These are phyloP conservation scores for Rallus limicola DNA, from an alignment of 2,113 vertebrate species.

Conservation along the genomic window DNA sequence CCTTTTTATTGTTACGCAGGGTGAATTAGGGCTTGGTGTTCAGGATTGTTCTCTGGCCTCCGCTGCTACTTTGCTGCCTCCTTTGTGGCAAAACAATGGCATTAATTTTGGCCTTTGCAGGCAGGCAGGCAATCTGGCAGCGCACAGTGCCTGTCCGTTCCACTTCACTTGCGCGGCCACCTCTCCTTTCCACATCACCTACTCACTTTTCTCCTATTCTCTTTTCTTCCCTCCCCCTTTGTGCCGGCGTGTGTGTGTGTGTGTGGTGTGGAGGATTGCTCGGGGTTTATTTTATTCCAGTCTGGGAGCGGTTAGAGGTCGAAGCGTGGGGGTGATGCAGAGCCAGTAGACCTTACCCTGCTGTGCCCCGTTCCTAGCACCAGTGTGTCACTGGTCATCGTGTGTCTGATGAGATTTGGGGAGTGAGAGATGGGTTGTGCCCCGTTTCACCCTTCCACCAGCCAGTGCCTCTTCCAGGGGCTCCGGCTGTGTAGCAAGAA, in stretches of 20 bases:
- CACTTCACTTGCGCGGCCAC: conserved; percentile 79
- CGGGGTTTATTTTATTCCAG: background rate
- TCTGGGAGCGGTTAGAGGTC: background rate
- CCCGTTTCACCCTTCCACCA: no score
- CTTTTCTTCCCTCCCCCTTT: background rate
- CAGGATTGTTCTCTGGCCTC: conserved; percentile 71
- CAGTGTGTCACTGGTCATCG: rapidly evolving
- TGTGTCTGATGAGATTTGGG: rapidly evolving
- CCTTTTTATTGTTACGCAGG: background rate
- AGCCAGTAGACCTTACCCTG: background rate
- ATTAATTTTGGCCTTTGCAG: conserved; percentile 85
- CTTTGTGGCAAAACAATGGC: conserved; percentile 86
- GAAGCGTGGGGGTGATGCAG: background rate
- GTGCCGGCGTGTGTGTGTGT: background rate
- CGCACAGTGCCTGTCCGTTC: conserved; percentile 83
- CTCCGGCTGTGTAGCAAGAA: background rate
- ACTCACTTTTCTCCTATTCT: conserved; percentile 28
- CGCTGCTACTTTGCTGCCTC: conserved; percentile 82
- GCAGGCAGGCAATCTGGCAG: conserved; percentile 40
- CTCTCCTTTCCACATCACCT: conserved; percentile 52
- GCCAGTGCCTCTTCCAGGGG: background rate
- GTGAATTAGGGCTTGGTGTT: conserved; percentile 40
- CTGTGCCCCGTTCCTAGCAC: background rate
- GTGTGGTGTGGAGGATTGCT: background rate
- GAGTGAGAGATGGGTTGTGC: background rate